Evolutionary conservation across 53 echinoderm and acorn worm genomes (phyloP).

Genomic region (Holothuria scabra): DNA sequence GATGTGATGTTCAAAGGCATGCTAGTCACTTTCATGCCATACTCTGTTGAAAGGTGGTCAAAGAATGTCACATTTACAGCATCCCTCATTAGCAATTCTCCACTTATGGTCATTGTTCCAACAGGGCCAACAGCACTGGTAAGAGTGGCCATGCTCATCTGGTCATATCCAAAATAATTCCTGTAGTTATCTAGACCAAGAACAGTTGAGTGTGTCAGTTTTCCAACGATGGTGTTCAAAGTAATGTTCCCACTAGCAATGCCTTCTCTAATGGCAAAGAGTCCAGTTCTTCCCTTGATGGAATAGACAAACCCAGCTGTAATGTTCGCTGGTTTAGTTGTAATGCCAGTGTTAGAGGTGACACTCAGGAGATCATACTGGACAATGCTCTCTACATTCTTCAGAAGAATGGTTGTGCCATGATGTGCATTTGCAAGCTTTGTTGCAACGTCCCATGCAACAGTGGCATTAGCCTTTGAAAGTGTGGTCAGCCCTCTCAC

Average conservation of each 20-base stretch:
- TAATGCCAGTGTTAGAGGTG: conserved; percentile 38
- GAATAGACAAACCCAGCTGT: conserved; percentile 32
- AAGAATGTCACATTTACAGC: conserved; percentile 60
- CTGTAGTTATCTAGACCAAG: conserved; percentile 29
- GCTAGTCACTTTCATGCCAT: conserved; percentile 10
- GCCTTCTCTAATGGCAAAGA: conserved; percentile 38
- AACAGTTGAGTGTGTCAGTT: not conserved
- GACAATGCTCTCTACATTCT: conserved; percentile 67
- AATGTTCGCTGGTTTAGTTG: conserved; percentile 52
- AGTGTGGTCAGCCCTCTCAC: conserved; percentile 1
- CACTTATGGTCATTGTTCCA: not conserved
- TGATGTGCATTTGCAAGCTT: conserved; percentile 46
- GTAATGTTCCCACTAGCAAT: conserved; percentile 3
- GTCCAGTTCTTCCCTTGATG: conserved; percentile 28
- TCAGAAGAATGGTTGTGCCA: conserved; percentile 39
- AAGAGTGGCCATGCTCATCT: conserved; percentile 17
- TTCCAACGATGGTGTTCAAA: not conserved
- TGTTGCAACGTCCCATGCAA: conserved; percentile 29
- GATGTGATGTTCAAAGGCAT: conserved; percentile 58
- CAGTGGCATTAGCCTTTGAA: conserved; percentile 33
- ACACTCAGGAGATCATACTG: conserved; percentile 44
- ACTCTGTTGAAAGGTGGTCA: conserved; percentile 34
- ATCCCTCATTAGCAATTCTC: conserved; percentile 1
- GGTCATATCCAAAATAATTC: conserved; percentile 45
- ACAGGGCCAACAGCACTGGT: conserved; percentile 4